Percentiles rank a stretch among this genome's conserved stretches.
Conservation (phyloP, 2,888 invertebrate genomes). For the Athripsodes cinereus region DNA sequence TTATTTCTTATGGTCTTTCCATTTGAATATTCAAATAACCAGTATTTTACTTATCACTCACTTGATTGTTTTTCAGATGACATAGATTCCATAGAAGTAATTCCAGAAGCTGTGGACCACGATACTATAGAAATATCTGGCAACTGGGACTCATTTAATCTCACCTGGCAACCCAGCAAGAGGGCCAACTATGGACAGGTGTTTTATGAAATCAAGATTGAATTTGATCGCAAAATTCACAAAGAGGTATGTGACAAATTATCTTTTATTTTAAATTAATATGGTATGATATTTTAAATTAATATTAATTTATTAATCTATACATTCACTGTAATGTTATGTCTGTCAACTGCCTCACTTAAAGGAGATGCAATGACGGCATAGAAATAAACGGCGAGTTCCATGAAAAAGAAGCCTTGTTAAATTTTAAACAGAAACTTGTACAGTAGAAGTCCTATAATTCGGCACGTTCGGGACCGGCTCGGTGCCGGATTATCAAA, state of each 20-base stretch:
- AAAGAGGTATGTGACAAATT: conserved; percentile 12
- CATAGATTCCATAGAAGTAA: conserved; percentile 49
- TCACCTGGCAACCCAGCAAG: conserved; percentile 72
- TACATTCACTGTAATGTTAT: too few species aligned
- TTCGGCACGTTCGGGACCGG: too few species aligned
- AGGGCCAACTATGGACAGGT: conserved; percentile 75
- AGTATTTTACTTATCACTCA: too few species aligned
- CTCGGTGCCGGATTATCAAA: too few species aligned
- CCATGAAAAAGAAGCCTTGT: too few species aligned
- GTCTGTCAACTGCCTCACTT: too few species aligned
- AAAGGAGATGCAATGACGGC: not conserved
- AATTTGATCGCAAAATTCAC: conserved; percentile 38
- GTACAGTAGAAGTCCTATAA: too few species aligned
- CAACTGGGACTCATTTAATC: conserved; percentile 72
- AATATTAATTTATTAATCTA: too few species aligned
- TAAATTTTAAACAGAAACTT: too few species aligned
- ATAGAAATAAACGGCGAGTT: too few species aligned
- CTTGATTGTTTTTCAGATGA: not conserved
- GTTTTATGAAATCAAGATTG: conserved; percentile 73
- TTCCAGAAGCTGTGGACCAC: conserved; percentile 65
- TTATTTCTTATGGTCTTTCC: too few species aligned
- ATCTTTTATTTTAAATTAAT: not conserved
- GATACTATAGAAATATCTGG: conserved; percentile 66
- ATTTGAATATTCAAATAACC: too few species aligned
- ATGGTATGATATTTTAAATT: not conserved